A percentile compares a stretch with the other conserved stretches of the same genome.
These are phyloP conservation scores for Marmota flaviventris DNA, from an alignment of 2,113 vertebrate species.

Conservation along the genomic window DNA sequence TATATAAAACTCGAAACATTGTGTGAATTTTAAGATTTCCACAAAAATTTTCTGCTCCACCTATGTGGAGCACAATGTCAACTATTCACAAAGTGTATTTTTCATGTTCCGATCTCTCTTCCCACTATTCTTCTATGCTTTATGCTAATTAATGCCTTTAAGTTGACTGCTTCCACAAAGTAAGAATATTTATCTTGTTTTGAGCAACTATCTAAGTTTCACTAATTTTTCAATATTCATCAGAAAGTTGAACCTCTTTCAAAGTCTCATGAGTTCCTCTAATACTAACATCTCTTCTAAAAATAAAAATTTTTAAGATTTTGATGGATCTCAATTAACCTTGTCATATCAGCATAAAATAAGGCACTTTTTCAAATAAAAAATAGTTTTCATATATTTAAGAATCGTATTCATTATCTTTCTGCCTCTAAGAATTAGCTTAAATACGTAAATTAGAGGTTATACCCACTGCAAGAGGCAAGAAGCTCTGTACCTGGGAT, in stretches of 20 bases:
- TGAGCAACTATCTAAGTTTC: not conserved
- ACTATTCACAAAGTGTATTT: not conserved
- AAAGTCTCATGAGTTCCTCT: not conserved
- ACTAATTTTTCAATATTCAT: constrained; percentile 10
- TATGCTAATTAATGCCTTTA: not conserved
- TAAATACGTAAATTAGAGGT: not conserved
- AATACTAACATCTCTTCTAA: not conserved
- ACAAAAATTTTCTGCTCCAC: not conserved
- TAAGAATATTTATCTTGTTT: not conserved
- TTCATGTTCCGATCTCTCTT: not conserved
- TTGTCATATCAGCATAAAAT: not conserved
- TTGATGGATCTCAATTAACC: not conserved
- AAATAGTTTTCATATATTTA: not conserved
- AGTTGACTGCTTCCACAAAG: not conserved
- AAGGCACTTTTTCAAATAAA: not conserved
- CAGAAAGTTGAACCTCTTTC: not conserved
- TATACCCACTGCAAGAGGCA: not conserved
- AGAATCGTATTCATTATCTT: not conserved
- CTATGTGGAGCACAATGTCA: not conserved
- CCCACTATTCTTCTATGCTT: not conserved
- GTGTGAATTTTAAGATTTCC: not conserved
- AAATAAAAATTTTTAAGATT: not conserved
- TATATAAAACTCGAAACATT: not conserved
- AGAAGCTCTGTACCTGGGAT: not conserved
- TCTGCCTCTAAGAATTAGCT: constrained; percentile 4